Conservation (phyloP, 37 sponge, comb jelly and placozoan species). For the Mnemiopsis leidyi region DNA sequence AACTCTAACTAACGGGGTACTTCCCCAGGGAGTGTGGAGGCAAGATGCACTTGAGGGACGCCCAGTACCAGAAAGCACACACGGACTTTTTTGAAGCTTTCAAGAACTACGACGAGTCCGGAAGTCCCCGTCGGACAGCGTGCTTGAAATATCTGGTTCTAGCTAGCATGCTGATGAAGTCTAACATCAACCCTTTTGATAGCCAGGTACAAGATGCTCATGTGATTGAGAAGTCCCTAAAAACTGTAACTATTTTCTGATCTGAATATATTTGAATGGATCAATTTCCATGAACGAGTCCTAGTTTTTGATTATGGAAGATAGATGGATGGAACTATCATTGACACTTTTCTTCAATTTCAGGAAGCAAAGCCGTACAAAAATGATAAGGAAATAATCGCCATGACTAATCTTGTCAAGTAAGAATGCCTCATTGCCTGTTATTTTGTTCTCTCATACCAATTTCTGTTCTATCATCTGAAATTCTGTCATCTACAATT, state of each 20-base stretch:
- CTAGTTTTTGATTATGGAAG: no score
- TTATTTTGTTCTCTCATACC: background rate
- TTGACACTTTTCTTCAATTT: no score
- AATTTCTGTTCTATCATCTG: no score
- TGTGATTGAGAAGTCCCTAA: no score
- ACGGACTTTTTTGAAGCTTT: slow-evolving; percentile 99
- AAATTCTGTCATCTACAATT: no score
- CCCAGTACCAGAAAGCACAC: slow-evolving; percentile 90
- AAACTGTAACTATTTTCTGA: no score
- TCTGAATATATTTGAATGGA: no score
- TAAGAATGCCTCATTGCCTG: no score
- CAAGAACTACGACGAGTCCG: slow-evolving; percentile 97
- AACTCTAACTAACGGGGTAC: background rate
- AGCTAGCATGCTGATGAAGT: slow-evolving; percentile 98
- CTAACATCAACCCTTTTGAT: slow-evolving; percentile 95
- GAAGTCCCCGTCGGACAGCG: slow-evolving; percentile 87
- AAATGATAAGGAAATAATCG: slow-evolving; percentile 89
- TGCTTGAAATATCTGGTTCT: slow-evolving; percentile 95
- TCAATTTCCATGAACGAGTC: no score
- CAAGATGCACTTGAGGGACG: slow-evolving; percentile 96
- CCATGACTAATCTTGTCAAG: slow-evolving; percentile 94
- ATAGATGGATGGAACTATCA: no score
- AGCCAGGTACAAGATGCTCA: slow-evolving; percentile 89
- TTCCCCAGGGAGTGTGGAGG: slow-evolving; percentile 88
- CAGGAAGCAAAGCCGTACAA: slow-evolving; percentile 89